Conservation (phyloP, 2,888 invertebrate species). For the Pterostichus niger region DNA sequence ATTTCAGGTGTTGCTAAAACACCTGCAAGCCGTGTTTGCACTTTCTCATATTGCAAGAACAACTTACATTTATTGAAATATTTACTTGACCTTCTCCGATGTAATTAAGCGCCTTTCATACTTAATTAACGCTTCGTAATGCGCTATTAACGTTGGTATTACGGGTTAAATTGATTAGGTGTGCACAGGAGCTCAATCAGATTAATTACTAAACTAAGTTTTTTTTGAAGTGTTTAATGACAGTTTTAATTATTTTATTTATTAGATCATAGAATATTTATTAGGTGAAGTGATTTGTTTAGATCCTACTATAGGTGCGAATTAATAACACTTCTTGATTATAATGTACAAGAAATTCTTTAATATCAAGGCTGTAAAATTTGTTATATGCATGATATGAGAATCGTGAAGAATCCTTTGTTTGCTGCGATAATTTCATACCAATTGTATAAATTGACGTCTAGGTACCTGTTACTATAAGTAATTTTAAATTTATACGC, state of each 20-base stretch:
- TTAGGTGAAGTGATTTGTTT: conserved; percentile 15
- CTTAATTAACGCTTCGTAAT: conserved; percentile 58
- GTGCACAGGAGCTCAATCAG: conserved; percentile 53
- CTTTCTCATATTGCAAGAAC: conserved; percentile 22
- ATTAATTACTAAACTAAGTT: conserved; percentile 46
- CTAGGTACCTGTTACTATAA: too few species aligned
- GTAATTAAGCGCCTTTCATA: conserved; percentile 62
- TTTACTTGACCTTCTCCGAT: conserved; percentile 58
- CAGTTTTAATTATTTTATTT: conserved; percentile 48
- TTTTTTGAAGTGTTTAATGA: conserved; percentile 6
- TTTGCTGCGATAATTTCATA: too few species aligned
- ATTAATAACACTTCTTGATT: not conserved
- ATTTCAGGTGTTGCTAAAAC: not conserved
- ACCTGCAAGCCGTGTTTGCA: conserved; percentile 17
- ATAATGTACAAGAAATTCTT: not conserved
- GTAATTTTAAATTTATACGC: too few species aligned
- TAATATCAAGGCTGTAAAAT: not conserved
- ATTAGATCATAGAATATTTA: conserved; percentile 10
- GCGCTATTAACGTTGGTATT: conserved; percentile 54
- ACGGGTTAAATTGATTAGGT: conserved; percentile 56
- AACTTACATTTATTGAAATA: conserved; percentile 57
- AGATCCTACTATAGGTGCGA: not conserved
- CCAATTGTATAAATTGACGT: not conserved
- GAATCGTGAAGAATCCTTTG: too few species aligned
- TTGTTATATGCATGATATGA: not conserved